Percentiles rank a stretch among this genome's conserved stretches.
Conservation (phyloP, 2,797 vertebrate genomes). For the Lithobates sylvaticus region DNA sequence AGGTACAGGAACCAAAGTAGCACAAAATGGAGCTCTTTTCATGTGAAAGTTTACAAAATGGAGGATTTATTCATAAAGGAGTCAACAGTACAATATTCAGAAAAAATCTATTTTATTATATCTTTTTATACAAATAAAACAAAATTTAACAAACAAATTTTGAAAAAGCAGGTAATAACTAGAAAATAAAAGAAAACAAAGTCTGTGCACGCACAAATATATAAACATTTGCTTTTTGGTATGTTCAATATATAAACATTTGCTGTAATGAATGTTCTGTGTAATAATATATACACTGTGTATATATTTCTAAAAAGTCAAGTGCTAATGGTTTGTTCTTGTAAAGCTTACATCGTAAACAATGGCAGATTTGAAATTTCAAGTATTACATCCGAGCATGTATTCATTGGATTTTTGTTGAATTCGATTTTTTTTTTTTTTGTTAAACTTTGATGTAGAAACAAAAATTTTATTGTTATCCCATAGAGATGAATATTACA, state of each 20-base stretch:
- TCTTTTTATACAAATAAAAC: constrained; percentile 67
- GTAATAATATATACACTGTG: constrained; percentile 18
- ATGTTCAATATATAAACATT: constrained; percentile 33
- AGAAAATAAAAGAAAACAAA: constrained; percentile 43
- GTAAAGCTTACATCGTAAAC: constrained; percentile 64
- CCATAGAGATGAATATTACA: constrained; percentile 59
- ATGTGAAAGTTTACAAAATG: too few species aligned
- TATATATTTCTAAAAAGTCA: constrained; percentile 50
- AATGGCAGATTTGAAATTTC: constrained; percentile 49
- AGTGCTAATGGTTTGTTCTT: constrained; percentile 58
- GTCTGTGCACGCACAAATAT: constrained; percentile 1
- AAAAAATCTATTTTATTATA: constrained; percentile 57
- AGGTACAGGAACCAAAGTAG: too few species aligned
- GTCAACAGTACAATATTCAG: not conserved
- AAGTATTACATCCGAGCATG: constrained; percentile 32
- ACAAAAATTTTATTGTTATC: constrained; percentile 17
- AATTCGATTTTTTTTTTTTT: not conserved
- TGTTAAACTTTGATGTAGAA: constrained; percentile 15
- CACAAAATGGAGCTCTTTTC: too few species aligned
- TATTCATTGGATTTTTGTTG: constrained; percentile 16
- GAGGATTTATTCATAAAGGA: not conserved
- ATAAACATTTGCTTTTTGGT: constrained; percentile 19
- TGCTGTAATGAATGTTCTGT: not conserved
- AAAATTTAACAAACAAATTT: constrained; percentile 67
- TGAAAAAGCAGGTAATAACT: constrained; percentile 64